Percentiles rank a stretch among this genome's conserved stretches.
Conservation (phyloP, 2,888 invertebrate species). For the Strigamia maritima region DNA sequence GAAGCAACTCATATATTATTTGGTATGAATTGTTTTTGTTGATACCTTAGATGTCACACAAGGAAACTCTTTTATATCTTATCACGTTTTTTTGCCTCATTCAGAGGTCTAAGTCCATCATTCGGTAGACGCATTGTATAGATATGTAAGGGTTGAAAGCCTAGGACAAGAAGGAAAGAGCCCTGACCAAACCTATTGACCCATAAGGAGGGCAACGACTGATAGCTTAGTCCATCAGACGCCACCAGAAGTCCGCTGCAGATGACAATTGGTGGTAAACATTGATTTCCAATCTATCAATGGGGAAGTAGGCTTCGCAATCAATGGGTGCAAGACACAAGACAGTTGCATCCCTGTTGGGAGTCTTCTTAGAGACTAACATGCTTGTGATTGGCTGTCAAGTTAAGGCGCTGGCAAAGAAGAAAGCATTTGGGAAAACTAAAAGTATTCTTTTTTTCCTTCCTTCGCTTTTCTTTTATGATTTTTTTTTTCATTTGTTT, state of each 20-base stretch:
- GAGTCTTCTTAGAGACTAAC: slow-evolving; percentile 16
- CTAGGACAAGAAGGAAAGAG: neutral
- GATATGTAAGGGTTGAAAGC: slow-evolving; percentile 12
- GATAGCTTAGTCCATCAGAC: slow-evolving; percentile 34
- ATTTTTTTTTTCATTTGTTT: neutral
- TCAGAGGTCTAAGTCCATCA: neutral
- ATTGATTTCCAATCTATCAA: slow-evolving; percentile 32
- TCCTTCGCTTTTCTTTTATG: neutral
- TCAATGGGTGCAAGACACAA: slow-evolving; percentile 16
- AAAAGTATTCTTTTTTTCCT: neutral
- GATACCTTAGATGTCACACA: neutral
- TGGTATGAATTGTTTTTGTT: neutral
- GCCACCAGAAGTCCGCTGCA: slow-evolving; percentile 18
- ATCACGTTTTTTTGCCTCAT: neutral
- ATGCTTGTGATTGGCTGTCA: slow-evolving; percentile 28
- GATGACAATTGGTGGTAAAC: slow-evolving; percentile 30
- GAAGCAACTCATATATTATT: neutral
- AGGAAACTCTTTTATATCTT: neutral
- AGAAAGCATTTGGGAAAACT: slow-evolving; percentile 17
- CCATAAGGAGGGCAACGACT: slow-evolving; percentile 30
- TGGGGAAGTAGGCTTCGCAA: neutral
- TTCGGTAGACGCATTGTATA: slow-evolving; percentile 29
- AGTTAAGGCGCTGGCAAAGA: slow-evolving; percentile 15
- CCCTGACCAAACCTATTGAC: slow-evolving; percentile 25
- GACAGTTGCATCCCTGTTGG: slow-evolving; percentile 17